Evolutionary conservation across 2,888 invertebrate species (phyloP).

Genomic region (Acanthopleura granulata): DNA sequence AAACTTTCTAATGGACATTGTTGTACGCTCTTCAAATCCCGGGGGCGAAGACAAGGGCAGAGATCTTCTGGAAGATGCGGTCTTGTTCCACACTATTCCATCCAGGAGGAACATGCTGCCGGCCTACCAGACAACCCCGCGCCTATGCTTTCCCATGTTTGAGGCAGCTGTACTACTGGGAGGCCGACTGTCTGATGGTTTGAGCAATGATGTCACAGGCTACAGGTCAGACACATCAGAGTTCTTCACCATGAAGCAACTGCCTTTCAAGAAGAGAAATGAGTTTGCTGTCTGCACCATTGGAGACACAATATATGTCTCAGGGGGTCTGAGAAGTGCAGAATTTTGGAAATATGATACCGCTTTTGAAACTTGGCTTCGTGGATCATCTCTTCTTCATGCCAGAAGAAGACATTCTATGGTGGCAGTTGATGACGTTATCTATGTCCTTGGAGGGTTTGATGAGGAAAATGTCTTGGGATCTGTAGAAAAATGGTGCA

Average conservation of each 20-base stretch:
- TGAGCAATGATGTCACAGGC: constrained; percentile 61
- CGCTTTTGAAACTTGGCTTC: constrained; percentile 57
- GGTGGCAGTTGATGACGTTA: constrained; percentile 57
- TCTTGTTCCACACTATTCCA: constrained; percentile 55
- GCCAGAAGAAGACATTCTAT: constrained; percentile 59
- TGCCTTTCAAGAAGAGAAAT: constrained; percentile 62
- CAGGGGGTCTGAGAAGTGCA: constrained; percentile 58
- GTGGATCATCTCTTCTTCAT: constrained; percentile 53
- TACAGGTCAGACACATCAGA: constrained; percentile 51
- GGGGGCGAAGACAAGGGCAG: constrained; percentile 47
- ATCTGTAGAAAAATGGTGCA: constrained; percentile 58
- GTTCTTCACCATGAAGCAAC: constrained; percentile 50
- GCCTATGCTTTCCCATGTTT: constrained; percentile 44
- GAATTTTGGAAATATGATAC: constrained; percentile 64
- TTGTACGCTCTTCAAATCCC: constrained; percentile 46
- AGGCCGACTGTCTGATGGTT: constrained; percentile 55
- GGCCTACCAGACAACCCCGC: constrained; percentile 58
- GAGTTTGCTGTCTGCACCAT: constrained; percentile 59
- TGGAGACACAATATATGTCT: constrained; percentile 59
- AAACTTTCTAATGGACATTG: constrained; percentile 52
- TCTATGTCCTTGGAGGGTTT: constrained; percentile 60
- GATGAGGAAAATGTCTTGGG: constrained; percentile 59
- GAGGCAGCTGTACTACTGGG: constrained; percentile 58
- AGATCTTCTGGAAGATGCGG: constrained; percentile 53
- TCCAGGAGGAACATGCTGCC: constrained; percentile 53